phyloP scores from a whole-genome alignment of 2,797 vertebrate species.

The Passerculus sandwichensis region DNA sequence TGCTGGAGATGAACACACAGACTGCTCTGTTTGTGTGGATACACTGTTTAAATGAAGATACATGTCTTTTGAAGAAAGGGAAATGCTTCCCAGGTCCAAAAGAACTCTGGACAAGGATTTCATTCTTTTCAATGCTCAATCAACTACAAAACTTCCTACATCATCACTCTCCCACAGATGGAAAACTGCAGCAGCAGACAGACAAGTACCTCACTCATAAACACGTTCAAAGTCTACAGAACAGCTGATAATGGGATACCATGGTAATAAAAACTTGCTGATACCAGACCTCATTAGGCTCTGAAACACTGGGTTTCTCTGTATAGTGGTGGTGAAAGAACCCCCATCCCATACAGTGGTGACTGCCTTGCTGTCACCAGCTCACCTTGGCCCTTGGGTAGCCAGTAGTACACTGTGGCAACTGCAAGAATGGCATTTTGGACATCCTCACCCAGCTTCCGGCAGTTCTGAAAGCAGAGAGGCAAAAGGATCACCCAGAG shows the following conservation, averaged over 20 bases:
- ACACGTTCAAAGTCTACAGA: not conserved
- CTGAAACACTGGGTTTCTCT: not conserved
- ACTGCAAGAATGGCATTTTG: slow-evolving; percentile 81
- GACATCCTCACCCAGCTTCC: slow-evolving; percentile 79
- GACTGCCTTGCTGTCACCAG: not conserved
- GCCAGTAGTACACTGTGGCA: slow-evolving; percentile 85
- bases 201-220: not conserved
- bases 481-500: not conserved
- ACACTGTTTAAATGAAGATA: not conserved
- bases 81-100: not conserved
- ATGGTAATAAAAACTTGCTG: not conserved
- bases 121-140: not conserved
- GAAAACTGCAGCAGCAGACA: not conserved
- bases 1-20: not conserved
- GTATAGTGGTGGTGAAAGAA: not conserved
- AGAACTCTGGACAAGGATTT: not conserved
- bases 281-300: not conserved
- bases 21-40: not conserved
- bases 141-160: not conserved
- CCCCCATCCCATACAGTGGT: accelerated
- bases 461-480: slow-evolving; percentile 75
- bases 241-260: not conserved
- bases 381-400: slow-evolving; percentile 92
- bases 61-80: not conserved
- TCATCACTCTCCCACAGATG: not conserved